Evolutionary conservation across 1,140 invertebrate species (phyloP), one percentile per base, ranked within the genome.

Genomic region (Eupeodes corollae): DNA sequence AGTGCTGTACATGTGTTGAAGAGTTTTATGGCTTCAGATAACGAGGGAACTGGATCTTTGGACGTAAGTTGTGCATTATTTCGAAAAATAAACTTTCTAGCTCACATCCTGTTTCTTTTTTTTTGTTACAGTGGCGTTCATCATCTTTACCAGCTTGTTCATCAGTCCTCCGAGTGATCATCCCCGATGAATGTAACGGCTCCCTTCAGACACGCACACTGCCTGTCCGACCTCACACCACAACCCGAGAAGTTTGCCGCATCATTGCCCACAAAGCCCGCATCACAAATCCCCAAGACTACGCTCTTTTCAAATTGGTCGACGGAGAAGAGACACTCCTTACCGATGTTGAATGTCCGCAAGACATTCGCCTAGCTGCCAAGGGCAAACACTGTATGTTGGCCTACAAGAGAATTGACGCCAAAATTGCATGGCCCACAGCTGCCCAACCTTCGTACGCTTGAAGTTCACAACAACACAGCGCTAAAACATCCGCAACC

Each of bases 221-320:
- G 45, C 91, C 91, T 13, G 86, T 91, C 45, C 73, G 91, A 56
- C 90, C 91, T 1, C 89, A 90, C 47, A 92, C 93, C 73, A 91
- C 88, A 30, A 90, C 88, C 0, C 78, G 84, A 26, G 91, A 95
- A 71, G 82, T 97, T 37, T 92, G 91, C 70, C 82, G 88, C 40
- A 88, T 93, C 54, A 87, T 95, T 50, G 91, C 91, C 1, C 89
- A 93, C 62, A 91, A 93, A 66, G 84, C 91, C 46, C 77, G 85
- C 56, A 90, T 96, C 35, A 95, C 91, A 11, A 96, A 96, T 73
- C 90, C 91, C 21, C 91, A 95, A 68, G 92, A 96, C 68, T 97
- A 95, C 69, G 89, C 87, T 18, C 77, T 97, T n/a, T 95, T 90
- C 66, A 86, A 88, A 56, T 72, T 95, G 30, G 82, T 89, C 18